These are phyloP conservation scores for Accipiter virgatus DNA, from an alignment of 2,113 vertebrate species.

Conservation along the genomic window DNA sequence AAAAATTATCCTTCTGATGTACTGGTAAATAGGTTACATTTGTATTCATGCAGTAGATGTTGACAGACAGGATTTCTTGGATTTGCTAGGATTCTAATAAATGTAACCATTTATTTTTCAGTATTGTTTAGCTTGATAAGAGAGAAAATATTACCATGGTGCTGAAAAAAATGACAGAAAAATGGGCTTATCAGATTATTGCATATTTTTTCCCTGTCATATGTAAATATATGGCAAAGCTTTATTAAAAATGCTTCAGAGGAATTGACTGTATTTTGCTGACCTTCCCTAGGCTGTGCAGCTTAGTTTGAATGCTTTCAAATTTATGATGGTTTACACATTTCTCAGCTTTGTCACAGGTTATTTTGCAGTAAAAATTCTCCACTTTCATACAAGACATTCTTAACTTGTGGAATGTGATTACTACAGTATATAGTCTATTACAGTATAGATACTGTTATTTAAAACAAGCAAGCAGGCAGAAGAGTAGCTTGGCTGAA, in stretches of 20 bases:
- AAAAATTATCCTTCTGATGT: neutral
- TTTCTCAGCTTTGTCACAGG: neutral
- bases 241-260: neutral
- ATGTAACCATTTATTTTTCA: neutral
- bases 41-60: neutral
- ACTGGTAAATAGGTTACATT: neutral
- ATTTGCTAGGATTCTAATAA: neutral
- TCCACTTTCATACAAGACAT: neutral
- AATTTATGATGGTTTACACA: neutral
- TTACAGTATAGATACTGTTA: neutral
- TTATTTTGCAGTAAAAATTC: neutral
- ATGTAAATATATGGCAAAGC: neutral
- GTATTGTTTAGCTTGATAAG: neutral
- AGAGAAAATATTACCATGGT: neutral
- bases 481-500: neutral
- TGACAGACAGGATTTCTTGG: neutral
- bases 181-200: neutral
- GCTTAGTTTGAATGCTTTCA: neutral
- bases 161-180: neutral
- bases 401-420: neutral
- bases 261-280: neutral
- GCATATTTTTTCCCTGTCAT: neutral
- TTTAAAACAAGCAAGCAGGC: neutral
- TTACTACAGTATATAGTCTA: neutral
- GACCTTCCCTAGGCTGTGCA: neutral